Evolutionary conservation across 2,888 invertebrate species (phyloP), one percentile per base, ranked within the genome.

Genomic region (Oxyscelio sp.): DNA sequence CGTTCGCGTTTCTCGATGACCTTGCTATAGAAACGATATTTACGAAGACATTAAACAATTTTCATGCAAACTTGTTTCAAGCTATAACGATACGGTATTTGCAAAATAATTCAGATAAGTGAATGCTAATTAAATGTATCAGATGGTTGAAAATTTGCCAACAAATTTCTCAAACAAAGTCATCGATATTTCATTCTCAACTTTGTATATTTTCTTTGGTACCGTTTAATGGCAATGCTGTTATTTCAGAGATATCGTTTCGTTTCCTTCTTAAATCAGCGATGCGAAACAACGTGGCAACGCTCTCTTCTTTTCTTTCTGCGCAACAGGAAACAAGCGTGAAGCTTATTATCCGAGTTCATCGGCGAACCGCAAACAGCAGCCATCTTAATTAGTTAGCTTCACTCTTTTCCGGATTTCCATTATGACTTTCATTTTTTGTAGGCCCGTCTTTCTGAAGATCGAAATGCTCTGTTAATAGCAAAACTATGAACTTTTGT

Each of bases 271-370:
- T 79, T 74, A 74, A 79, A 84, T 75, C 83, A 84, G 70, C 83
- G 83, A 58, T 75, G 83, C 83, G 83, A 79, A 79, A 84, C 83
- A 79, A 56, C 75, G 79, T 84, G 70, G 79, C 79, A 84, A 79
- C 83, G 83, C 83, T 84, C 83, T 84, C 74, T 79, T 84, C 83
- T 75, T 86, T 81, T 78, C 78, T 83, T 79, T 86, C 81, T 73
- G 78, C 74, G 81, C 81, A 83, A 80, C 86, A 86, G 83, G 83
- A 84, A 84, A 86, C 81, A 79, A 81, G 82, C 82, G 78, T 84
- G 75, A 82, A 83, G 84, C 84, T 84, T 84, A 83, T 83, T 83
- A 83, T 83, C 73, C 73, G 70, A 82, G 81, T 81, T 85, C 82
- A 83, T 85, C 80, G 81, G 80, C 81, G 83, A 85, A 83, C 79